Base-by-base conservation (phyloP, 2,888 invertebrate genomes). In the Sphecodes monilicornis region DNA sequence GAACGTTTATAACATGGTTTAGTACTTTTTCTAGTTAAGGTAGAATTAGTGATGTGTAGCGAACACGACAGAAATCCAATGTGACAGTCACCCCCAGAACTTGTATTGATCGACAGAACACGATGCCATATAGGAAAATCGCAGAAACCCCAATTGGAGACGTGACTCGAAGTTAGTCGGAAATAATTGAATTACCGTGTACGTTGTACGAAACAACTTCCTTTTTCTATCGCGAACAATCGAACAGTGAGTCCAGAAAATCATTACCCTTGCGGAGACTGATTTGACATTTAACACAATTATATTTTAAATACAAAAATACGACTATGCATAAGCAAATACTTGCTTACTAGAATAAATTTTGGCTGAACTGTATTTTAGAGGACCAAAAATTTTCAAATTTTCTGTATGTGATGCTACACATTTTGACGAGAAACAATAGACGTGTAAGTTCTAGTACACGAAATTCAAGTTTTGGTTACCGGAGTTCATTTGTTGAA, bases 21-120 rank as follows among this genome's bases (percentile, higher is more conserved):
- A 68, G 39, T 68, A n/a, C 3, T 68, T 39, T 1, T 29, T 39
- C 1, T 73, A 13, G 18, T 41, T 60, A 29, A 64, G 29, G n/a
- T 22, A 22, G 22, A 29, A 41, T 11, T 43, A 1, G 18, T 8
- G 57, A 29, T 39, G 29, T 36, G 16, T 2, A 71, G 50, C 39
- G 36, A 76, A 13, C 32, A 54, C 50, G 78, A 68, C 22, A 8
- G 69, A 86, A 84, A 84, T 79, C 70, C 82, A 72, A 64, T 81
- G 69, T 69, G 87, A 84, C 73, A 86, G 80, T 75, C 80, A 78
- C 82, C 79, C 80, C 72, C 72, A 75, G 72, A 77, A 86, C 85
- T 87, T 86, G 91, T 92, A 92, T 92, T 91, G 92, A 92, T 92
- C 92, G 91, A 50, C 60, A 70, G 84, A 83, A 84, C 82, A 76